Conservation (phyloP, 1,140 invertebrate genomes). For the Branchinecta lindahli region DNA sequence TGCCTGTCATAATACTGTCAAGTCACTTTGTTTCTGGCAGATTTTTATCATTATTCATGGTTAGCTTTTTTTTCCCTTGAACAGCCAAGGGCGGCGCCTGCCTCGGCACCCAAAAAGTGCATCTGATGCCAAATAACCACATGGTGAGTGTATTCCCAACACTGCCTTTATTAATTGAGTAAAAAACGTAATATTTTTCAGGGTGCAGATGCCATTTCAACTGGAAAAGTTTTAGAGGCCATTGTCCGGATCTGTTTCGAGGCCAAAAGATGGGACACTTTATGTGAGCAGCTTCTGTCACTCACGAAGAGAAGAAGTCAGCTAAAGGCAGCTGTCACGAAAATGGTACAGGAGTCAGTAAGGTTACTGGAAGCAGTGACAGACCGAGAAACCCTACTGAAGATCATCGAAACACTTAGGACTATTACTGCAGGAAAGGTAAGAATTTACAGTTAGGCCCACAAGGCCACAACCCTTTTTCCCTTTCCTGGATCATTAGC, state of each 20-base stretch:
- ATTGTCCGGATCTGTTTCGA: slow-evolving; percentile 90
- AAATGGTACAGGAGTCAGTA: slow-evolving; percentile 97
- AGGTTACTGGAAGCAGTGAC: slow-evolving; percentile 87
- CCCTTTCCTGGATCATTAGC: no score
- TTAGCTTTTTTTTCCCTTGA: no score
- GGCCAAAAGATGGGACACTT: slow-evolving; percentile 72
- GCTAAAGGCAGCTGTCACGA: slow-evolving; percentile 91
- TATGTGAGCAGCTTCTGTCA: slow-evolving; percentile 87
- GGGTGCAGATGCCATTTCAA: slow-evolving; percentile 89
- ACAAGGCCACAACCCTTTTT: no score
- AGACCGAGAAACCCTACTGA: slow-evolving; percentile 74
- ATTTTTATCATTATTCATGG: no score
- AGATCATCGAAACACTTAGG: slow-evolving; percentile 87
- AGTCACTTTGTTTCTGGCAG: no score
- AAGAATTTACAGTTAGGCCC: slow-evolving; percentile 21
- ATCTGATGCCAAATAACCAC: no score
- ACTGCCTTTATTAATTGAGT: no score
- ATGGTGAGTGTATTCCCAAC: no score
- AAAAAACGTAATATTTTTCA: slow-evolving; percentile 25
- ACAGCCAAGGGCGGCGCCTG: no score
- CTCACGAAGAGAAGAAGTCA: slow-evolving; percentile 88
- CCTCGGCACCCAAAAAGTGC: no score
- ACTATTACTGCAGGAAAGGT: slow-evolving; percentile 93
- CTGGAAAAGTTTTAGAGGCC: slow-evolving; percentile 77
- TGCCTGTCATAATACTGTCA: no score